Percentiles rank a stretch among this genome's conserved stretches.
Conservation (phyloP, 2,113 vertebrate species). For the Myrmecobius fasciatus region DNA sequence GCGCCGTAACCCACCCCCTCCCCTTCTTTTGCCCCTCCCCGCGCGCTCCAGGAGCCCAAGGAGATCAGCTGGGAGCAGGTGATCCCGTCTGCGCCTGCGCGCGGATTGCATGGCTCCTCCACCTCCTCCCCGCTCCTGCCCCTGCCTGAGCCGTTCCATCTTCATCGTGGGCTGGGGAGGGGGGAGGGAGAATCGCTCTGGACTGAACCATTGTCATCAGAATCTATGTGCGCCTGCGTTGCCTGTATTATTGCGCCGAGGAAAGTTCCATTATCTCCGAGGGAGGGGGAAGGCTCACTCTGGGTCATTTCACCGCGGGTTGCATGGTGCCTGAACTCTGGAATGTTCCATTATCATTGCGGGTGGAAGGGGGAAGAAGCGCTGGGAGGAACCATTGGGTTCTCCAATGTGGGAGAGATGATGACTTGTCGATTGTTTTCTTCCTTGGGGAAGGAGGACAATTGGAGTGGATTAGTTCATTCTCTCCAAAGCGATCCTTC, state of each 20-base stretch:
- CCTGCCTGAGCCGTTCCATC: neutral
- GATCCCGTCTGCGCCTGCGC: conserved; percentile 44
- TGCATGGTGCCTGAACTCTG: neutral
- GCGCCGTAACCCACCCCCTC: conserved; percentile 70
- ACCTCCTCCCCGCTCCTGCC: conserved; percentile 18
- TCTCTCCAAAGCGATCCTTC: neutral
- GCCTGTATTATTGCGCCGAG: neutral
- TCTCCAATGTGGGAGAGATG: neutral
- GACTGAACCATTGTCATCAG: neutral
- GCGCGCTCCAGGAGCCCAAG: conserved; percentile 89
- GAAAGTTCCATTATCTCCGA: neutral
- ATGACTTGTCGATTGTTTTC: neutral
- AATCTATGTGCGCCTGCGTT: neutral
- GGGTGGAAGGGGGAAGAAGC: neutral
- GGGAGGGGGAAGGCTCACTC: neutral
- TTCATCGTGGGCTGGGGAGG: neutral
- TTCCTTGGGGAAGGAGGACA: neutral
- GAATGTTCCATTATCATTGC: neutral
- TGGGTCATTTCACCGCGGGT: neutral
- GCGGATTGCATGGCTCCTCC: conserved; percentile 70
- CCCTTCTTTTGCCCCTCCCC: conserved; percentile 81
- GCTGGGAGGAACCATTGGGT: neutral
- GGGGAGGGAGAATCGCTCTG: neutral
- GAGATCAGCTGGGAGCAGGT: conserved; percentile 96
- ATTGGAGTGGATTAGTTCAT: neutral